These are phyloP conservation scores for Philonicus albiceps DNA, from an alignment of 2,888 invertebrate genomes.

Conservation along the genomic window DNA sequence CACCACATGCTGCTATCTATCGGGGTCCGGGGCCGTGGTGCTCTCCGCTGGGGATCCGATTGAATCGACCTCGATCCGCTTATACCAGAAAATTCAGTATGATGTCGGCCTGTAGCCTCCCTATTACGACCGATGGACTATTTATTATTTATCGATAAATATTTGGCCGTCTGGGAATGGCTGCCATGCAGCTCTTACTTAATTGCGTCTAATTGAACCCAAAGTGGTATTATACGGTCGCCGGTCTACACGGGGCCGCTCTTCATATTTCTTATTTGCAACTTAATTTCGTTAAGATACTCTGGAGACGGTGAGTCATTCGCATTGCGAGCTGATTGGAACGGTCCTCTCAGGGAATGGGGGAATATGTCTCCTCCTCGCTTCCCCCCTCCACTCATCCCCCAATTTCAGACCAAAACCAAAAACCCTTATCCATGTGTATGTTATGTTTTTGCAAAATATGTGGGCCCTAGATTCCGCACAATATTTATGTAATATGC, in stretches of 20 bases:
- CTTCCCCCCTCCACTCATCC: too few relatives aligned
- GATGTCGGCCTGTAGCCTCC: background rate
- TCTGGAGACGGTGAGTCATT: slow-evolving; percentile 16
- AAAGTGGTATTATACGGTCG: slow-evolving; percentile 4
- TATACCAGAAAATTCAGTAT: background rate
- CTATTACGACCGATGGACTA: slow-evolving; percentile 3
- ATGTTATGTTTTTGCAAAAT: background rate
- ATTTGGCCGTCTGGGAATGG: slow-evolving; percentile 40
- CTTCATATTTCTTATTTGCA: slow-evolving; percentile 40
- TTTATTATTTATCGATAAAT: slow-evolving; percentile 42
- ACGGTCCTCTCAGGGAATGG: background rate
- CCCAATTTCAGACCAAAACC: background rate
- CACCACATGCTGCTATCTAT: slow-evolving; percentile 28
- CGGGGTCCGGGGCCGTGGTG: background rate
- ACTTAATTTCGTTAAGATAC: slow-evolving; percentile 39
- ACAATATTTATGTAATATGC: background rate
- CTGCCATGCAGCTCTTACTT: slow-evolving; percentile 35
- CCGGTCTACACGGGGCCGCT: background rate
- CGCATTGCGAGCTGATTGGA: slow-evolving; percentile 10
- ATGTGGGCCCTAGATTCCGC: background rate
- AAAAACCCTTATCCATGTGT: background rate
- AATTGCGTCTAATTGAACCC: slow-evolving; percentile 40
- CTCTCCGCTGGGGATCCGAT: slow-evolving; percentile 29
- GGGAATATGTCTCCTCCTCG: too few relatives aligned
- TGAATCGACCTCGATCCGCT: slow-evolving; percentile 40